Conservation (phyloP, 2,797 vertebrate species). For the Acanthopagrus latus region DNA sequence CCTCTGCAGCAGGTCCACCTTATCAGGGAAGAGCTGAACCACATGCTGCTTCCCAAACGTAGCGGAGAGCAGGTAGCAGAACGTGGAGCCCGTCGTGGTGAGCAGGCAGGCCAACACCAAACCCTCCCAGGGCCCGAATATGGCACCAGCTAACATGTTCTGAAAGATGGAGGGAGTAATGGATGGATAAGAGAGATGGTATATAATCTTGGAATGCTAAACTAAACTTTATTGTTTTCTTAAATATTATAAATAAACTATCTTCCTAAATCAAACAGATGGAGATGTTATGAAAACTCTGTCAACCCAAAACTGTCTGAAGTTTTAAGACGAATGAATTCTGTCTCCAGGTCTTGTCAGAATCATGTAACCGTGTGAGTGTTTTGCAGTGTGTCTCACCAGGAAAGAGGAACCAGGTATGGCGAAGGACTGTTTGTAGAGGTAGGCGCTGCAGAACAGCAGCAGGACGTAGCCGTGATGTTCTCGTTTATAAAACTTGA, state of each 20-base stretch:
- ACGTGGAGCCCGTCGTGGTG: slow-evolving; percentile 90
- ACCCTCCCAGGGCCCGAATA: slow-evolving; percentile 95
- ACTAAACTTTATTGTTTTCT: not conserved
- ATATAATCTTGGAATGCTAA: not conserved
- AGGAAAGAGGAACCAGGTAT: slow-evolving; percentile 96
- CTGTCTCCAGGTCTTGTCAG: not conserved
- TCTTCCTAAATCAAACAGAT: too few relatives aligned
- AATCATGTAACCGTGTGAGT: not conserved
- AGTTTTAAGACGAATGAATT: not conserved
- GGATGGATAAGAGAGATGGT: not conserved
- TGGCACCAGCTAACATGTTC: slow-evolving; percentile 93
- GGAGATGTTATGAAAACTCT: not conserved
- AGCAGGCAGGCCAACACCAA: slow-evolving; percentile 90
- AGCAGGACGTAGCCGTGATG: slow-evolving; percentile 90
- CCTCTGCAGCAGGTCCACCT: slow-evolving; percentile 90
- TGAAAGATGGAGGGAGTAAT: slow-evolving; percentile 50
- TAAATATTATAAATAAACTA: too few relatives aligned
- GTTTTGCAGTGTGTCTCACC: slow-evolving; percentile 80
- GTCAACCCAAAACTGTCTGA: not conserved
- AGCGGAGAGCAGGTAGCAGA: slow-evolving; percentile 92
- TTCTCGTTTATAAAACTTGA: slow-evolving; percentile 90
- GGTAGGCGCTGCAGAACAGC: slow-evolving; percentile 95
- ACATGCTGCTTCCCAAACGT: slow-evolving; percentile 92
- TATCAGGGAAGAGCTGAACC: slow-evolving; percentile 89
- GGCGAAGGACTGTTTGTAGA: slow-evolving; percentile 97